A percentile compares a stretch with the other conserved stretches of the same genome.
Evolutionary conservation across 2,797 vertebrate genomes (phyloP).

Genomic region (Columba guinea): DNA sequence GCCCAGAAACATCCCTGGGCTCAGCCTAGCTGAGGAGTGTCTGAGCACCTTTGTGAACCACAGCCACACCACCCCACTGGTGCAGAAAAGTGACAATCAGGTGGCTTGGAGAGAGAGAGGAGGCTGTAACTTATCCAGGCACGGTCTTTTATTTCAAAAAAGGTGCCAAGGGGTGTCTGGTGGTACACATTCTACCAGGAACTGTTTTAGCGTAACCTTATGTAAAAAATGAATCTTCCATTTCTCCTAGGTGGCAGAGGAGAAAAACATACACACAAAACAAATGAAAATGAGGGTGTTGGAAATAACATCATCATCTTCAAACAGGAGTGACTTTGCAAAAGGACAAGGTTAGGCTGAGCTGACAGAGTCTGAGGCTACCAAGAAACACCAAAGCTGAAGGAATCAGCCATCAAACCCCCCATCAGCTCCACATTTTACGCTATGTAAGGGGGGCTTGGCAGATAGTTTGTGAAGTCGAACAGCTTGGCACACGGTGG

Average conservation of each 20-base stretch:
- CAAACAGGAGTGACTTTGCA: neutral
- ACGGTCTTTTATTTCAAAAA: rapidly evolving
- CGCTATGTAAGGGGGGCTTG: rapidly evolving
- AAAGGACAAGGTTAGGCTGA: neutral
- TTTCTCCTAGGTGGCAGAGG: neutral
- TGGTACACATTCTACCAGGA: neutral
- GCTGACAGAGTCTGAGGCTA: neutral
- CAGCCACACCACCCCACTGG: neutral
- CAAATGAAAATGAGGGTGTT: neutral
- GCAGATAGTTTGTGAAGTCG: neutral
- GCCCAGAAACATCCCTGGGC: neutral
- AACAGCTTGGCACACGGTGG: neutral
- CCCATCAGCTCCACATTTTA: neutral
- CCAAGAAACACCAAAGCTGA: neutral
- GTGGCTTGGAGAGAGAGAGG: neutral
- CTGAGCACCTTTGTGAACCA: neutral
- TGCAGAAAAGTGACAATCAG: neutral
- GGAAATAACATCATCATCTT: neutral
- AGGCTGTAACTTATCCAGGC: neutral
- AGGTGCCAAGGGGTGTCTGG: neutral
- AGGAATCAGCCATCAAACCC: neutral
- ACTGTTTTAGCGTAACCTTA: neutral
- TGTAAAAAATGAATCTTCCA: neutral
- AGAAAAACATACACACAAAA: neutral
- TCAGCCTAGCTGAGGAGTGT: neutral